Percentiles rank a stretch among this genome's conserved stretches.
Conservation (phyloP, 2,797 vertebrate genomes). For the Myotis findleyi region DNA sequence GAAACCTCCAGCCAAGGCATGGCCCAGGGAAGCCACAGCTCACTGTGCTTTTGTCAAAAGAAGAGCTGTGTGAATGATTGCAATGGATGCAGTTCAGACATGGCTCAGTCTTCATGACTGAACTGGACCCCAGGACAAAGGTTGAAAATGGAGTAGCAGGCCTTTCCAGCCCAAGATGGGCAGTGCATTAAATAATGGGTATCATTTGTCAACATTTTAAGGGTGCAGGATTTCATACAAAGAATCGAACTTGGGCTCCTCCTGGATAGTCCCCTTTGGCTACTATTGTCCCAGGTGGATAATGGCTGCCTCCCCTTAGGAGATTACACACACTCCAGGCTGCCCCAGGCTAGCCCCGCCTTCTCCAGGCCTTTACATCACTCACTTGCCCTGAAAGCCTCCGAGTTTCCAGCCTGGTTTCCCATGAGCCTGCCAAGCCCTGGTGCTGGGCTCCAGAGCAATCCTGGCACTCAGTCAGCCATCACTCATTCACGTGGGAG, state of each 20-base stretch:
- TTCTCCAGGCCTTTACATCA: no score
- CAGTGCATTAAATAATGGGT: background rate
- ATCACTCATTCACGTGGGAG: rapidly evolving
- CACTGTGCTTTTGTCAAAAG: background rate
- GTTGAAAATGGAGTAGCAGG: background rate
- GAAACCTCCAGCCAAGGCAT: background rate
- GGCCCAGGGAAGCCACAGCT: background rate
- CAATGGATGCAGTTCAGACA: background rate
- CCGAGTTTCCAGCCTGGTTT: background rate
- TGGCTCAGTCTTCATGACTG: background rate
- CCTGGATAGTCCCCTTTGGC: background rate
- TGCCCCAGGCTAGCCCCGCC: background rate
- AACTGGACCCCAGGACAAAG: background rate
- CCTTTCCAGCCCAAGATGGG: background rate
- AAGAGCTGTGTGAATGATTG: background rate
- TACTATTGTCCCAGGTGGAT: background rate
- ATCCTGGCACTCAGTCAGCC: no score
- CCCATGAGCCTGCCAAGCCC: background rate
- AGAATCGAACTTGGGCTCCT: background rate
- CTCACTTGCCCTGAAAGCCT: background rate
- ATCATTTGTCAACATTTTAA: background rate
- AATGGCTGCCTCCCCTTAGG: background rate
- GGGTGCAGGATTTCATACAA: background rate
- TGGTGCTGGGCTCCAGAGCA: background rate
- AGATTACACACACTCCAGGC: background rate